Evolutionary conservation across 1,140 invertebrate genomes (phyloP), one percentile per base, ranked within the genome.

Genomic region (Ectropis grisescens): DNA sequence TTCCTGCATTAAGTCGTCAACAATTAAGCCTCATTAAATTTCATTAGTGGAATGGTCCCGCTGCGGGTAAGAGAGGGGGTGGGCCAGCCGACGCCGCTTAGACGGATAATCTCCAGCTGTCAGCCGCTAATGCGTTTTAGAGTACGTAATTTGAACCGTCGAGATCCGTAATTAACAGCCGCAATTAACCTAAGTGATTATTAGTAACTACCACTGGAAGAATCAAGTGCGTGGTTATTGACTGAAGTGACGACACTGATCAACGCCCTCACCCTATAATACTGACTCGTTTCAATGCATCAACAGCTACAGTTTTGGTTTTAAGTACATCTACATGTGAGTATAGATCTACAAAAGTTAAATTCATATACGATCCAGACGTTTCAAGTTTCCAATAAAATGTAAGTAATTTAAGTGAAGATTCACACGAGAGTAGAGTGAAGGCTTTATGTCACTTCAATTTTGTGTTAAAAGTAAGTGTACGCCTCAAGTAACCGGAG

Each of bases 101-200:
- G 75, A 71, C 58, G 72, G 75, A 81, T 78, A 78, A 78, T 81
- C 75, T 81, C 62, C 70, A 74, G 62, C 75, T 81, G 75, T 81
- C 75, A 81, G 62, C 47, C 65, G 60, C 70, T 80, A 80, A 80
- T 78, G 75, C 70, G 69, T 81, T 81, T 81, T 81, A 81, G 75
- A 81, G 75, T 81, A 81, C 75, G 75, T 78, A 78, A 81, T 81
- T 81, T 81, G 75, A 81, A 74, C 70, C 72, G 69, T 66, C 60
- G 65, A 78, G 70, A 78, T 78, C 75, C 64, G 75, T 75, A 78
- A 81, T 81, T 81, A 81, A 76, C 71, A 57, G 57, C 54, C 52
- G 72, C 74, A 78, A 81, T 81, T 75, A 74, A 75, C 58, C 62
- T 70, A 78, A 78, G 72, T 74, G 67, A 69, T 67, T 65, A 67